A percentile compares a stretch with the other conserved stretches of the same genome.
Evolutionary conservation across 1,140 invertebrate genomes (phyloP).

Genomic region (Pomacea maculata): DNA sequence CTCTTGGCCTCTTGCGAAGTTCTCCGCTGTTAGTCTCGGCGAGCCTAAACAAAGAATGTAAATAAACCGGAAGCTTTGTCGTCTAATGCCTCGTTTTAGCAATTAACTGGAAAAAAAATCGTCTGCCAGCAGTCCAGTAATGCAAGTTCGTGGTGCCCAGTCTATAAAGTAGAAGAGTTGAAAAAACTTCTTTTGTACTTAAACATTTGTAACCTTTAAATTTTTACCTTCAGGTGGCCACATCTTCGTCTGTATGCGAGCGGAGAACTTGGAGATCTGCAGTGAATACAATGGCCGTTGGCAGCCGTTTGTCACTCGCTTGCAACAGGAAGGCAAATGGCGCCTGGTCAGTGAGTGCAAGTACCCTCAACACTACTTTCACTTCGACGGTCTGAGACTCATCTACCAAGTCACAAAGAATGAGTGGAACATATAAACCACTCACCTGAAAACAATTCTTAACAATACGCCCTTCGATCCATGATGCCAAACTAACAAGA

Average conservation of each 20-base stretch:
- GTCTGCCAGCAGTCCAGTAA: too few relatives aligned
- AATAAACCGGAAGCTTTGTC: too few relatives aligned
- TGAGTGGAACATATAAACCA: too few relatives aligned
- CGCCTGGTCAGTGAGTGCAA: conserved; percentile 13
- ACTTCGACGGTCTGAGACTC: conserved; percentile 12
- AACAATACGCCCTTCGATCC: background rate
- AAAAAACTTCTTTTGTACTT: too few relatives aligned
- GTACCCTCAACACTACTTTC: conserved; percentile 11
- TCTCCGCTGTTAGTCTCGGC: too few relatives aligned
- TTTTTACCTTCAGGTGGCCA: background rate
- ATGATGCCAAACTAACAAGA: background rate
- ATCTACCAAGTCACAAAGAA: conserved; percentile 5
- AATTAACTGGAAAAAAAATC: too few relatives aligned
- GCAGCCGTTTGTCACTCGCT: background rate
- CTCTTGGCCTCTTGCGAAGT: too few relatives aligned
- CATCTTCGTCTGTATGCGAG: conserved; percentile 16
- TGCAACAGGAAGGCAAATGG: conserved; percentile 17
- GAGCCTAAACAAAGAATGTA: too few relatives aligned
- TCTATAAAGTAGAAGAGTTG: background rate
- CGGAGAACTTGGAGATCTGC: conserved; percentile 14
- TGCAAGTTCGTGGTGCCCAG: background rate
- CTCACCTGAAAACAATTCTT: too few relatives aligned
- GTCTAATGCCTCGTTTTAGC: too few relatives aligned
- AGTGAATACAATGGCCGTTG: conserved; percentile 10
- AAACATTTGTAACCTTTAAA: background rate